These are phyloP conservation scores for Eufriesea mexicana DNA, from an alignment of 1,140 invertebrate species.

Conservation along the genomic window DNA sequence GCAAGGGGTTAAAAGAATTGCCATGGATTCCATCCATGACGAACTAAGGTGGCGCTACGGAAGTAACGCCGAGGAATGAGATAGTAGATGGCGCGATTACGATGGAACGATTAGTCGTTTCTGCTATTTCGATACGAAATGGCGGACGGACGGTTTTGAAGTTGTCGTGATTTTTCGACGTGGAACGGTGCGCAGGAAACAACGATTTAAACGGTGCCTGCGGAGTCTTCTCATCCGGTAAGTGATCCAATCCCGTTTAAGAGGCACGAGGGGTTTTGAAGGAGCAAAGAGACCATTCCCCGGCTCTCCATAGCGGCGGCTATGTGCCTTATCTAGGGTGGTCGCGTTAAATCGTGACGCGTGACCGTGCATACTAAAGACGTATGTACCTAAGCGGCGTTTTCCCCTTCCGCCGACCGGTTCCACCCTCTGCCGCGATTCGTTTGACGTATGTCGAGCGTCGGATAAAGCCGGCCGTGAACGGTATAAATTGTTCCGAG, in stretches of 20 bases:
- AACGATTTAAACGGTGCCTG: conserved; percentile 33
- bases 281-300: conserved; percentile 50
- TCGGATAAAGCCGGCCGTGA: conserved; percentile 69
- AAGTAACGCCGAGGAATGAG: too few relatives aligned
- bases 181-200: conserved; percentile 17
- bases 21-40: too few relatives aligned
- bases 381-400: conserved; percentile 49
- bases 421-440: conserved; percentile 56
- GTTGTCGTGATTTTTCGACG: background rate
- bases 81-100: too few relatives aligned
- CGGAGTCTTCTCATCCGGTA: conserved; percentile 31
- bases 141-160: too few relatives aligned
- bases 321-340: conserved; percentile 76
- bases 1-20: too few relatives aligned
- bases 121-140: too few relatives aligned
- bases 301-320: conserved; percentile 36
- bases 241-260: conserved; percentile 70
- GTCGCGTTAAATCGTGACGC: conserved; percentile 76
- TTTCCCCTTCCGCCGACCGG: background rate
- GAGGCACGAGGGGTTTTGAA: conserved; percentile 59
- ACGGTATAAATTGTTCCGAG: conserved; percentile 29
- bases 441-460: conserved; percentile 71
- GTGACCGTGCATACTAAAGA: conserved; percentile 77
- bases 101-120: too few relatives aligned
- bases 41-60: too few relatives aligned